A percentile compares a stretch with the other conserved stretches of the same genome.
Evolutionary conservation across 2,797 vertebrate genomes (phyloP).

Genomic region (Hoplostethus atlanticus): DNA sequence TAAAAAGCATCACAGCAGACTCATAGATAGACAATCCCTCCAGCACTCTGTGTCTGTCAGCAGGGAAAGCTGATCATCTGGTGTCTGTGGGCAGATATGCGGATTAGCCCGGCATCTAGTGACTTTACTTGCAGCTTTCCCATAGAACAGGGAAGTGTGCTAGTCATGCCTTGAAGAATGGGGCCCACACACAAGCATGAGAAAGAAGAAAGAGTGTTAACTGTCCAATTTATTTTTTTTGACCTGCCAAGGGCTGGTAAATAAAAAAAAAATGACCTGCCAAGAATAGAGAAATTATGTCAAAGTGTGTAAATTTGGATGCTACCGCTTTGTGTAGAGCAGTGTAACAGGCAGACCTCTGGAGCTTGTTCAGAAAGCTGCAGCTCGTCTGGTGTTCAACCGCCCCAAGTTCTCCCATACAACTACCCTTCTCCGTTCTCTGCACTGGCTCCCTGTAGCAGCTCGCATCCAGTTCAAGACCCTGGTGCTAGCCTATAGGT

Average conservation of each 20-base stretch:
- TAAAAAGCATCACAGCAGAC: constrained; percentile 31
- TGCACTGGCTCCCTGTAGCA: too few species aligned
- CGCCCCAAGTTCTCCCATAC: too few species aligned
- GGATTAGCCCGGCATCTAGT: constrained; percentile 72
- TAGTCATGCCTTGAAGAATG: constrained; percentile 54
- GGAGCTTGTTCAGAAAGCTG: too few species aligned
- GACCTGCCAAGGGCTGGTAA: constrained; percentile 19
- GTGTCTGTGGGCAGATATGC: constrained; percentile 75
- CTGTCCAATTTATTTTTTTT: constrained; percentile 7
- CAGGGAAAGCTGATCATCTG: constrained; percentile 68
- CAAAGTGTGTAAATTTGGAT: too few species aligned
- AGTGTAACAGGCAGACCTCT: too few species aligned
- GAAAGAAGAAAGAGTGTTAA: constrained; percentile 35
- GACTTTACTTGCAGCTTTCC: constrained; percentile 64
- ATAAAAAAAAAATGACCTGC: not conserved
- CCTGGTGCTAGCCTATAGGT: too few species aligned
- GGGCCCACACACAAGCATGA: constrained; percentile 38
- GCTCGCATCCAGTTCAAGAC: too few species aligned
- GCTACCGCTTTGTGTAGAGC: too few species aligned
- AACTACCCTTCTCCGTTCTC: too few species aligned
- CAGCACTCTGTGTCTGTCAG: constrained; percentile 59
- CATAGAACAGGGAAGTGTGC: constrained; percentile 57
- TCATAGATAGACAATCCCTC: constrained; percentile 59
- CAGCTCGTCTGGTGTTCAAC: too few species aligned
- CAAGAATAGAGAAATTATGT: not conserved